A percentile compares a stretch with the other conserved stretches of the same genome.
These are phyloP conservation scores for Tetragonisca angustula DNA, from an alignment of 2,888 invertebrate species.

Conservation along the genomic window DNA sequence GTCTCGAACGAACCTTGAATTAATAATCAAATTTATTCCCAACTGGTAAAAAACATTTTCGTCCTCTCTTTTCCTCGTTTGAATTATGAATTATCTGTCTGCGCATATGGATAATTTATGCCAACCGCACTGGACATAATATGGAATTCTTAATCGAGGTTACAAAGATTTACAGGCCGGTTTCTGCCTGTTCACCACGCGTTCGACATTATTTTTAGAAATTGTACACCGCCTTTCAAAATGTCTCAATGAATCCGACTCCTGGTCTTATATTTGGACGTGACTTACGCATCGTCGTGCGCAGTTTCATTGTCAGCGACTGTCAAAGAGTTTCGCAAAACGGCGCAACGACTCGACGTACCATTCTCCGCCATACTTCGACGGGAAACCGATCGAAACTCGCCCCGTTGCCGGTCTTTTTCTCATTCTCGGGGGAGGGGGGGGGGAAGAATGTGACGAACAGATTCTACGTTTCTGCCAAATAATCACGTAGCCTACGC, in stretches of 20 bases:
- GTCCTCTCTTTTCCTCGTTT: no score
- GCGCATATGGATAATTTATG: not conserved
- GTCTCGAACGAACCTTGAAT: not conserved
- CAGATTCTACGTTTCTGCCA: slow-evolving; percentile 30
- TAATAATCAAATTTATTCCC: not conserved
- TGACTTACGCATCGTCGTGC: slow-evolving; percentile 37
- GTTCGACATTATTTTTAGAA: slow-evolving; percentile 11
- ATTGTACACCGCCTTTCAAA: slow-evolving; percentile 28
- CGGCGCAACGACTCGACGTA: not conserved
- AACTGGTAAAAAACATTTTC: not conserved
- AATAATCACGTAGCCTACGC: slow-evolving; percentile 19
- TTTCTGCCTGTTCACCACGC: no score
- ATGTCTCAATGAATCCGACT: slow-evolving; percentile 43
- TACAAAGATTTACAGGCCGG: not conserved
- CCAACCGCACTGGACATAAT: not conserved
- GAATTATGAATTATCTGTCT: not conserved
- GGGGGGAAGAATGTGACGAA: not conserved
- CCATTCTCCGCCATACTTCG: not conserved
- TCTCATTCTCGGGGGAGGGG: no score
- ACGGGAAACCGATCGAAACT: not conserved
- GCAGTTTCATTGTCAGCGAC: slow-evolving; percentile 61
- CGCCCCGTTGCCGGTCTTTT: no score
- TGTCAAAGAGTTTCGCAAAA: not conserved
- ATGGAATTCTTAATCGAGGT: not conserved
- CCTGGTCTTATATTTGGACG: slow-evolving; percentile 45